phyloP scores from a whole-genome alignment of 1,140 invertebrate genomes.

The Nasonia vitripennis region DNA sequence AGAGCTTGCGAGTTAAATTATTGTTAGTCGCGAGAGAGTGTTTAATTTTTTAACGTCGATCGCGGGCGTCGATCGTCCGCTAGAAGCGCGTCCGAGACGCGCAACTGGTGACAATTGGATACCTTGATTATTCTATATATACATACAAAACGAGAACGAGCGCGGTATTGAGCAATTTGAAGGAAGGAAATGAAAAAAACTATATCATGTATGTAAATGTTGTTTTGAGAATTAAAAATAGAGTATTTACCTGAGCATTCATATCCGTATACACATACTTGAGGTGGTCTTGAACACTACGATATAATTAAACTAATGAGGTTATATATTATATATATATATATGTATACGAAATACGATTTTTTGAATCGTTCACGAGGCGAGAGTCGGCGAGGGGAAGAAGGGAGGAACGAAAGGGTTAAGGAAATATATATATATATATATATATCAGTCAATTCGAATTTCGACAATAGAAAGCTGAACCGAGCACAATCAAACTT shows the following conservation, averaged over 20 bases:
- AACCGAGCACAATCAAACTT: constrained; percentile 52
- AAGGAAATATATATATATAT: neutral
- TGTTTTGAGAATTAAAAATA: constrained; percentile 33
- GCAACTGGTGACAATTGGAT: constrained; percentile 8
- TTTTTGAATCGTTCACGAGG: constrained; percentile 13
- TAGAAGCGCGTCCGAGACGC: constrained; percentile 27
- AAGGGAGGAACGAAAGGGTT: neutral
- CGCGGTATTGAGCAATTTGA: neutral
- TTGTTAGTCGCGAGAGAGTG: constrained; percentile 37
- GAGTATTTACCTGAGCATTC: constrained; percentile 15
- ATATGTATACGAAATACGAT: constrained; percentile 13
- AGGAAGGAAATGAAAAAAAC: neutral
- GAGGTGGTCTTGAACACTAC: neutral
- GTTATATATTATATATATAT: constrained; percentile 11
- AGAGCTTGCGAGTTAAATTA: neutral
- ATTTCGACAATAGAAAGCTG: constrained; percentile 52
- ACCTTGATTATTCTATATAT: constrained; percentile 22
- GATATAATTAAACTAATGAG: neutral
- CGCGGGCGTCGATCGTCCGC: constrained; percentile 33
- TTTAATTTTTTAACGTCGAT: constrained; percentile 42
- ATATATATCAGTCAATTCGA: constrained; percentile 38
- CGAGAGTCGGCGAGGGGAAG: neutral
- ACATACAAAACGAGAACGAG: neutral
- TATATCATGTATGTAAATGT: constrained; percentile 40
- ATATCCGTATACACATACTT: constrained; percentile 1